Evolutionary conservation across 1,140 invertebrate genomes (phyloP).

Genomic region (Ladona fulva): DNA sequence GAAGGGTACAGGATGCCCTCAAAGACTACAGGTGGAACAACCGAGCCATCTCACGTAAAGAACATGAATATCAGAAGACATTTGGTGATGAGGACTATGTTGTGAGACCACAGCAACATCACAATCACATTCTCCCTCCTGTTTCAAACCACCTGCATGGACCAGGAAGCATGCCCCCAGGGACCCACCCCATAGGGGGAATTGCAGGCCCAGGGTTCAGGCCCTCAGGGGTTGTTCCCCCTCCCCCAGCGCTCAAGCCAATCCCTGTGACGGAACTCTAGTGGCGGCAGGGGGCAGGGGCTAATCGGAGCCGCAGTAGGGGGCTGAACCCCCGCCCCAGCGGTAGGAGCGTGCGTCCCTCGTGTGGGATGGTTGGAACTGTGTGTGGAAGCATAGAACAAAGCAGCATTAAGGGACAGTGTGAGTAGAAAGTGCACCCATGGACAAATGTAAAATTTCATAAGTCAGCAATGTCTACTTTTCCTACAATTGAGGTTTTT

Average conservation of each 20-base stretch:
- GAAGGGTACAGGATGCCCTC: slow-evolving; percentile 61
- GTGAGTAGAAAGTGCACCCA: too few relatives aligned
- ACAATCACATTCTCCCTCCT: neutral
- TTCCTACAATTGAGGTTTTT: too few relatives aligned
- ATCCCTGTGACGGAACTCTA: slow-evolving; percentile 87
- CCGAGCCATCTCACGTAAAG: slow-evolving; percentile 62
- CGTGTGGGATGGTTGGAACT: neutral
- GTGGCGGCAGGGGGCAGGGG: slow-evolving; percentile 53
- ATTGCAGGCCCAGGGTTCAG: slow-evolving; percentile 42
- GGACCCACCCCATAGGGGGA: slow-evolving; percentile 32
- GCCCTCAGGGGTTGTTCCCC: slow-evolving; percentile 36
- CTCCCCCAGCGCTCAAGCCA: slow-evolving; percentile 52
- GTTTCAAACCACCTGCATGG: neutral
- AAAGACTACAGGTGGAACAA: slow-evolving; percentile 76
- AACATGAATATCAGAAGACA: slow-evolving; percentile 80
- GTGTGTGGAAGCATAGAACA: neutral
- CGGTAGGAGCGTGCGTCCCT: neutral
- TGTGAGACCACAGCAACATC: slow-evolving; percentile 38
- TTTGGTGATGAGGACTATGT: slow-evolving; percentile 77
- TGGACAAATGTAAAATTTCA: too few relatives aligned
- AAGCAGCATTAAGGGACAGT: neutral
- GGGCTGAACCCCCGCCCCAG: neutral
- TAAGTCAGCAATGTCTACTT: too few relatives aligned
- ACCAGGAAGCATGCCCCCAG: slow-evolving; percentile 34
- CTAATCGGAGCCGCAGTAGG: neutral